A percentile compares a stretch with the other conserved stretches of the same genome.
Evolutionary conservation across 2,113 vertebrate genomes (phyloP).

Genomic region (Coryphaenoides rupestris): DNA sequence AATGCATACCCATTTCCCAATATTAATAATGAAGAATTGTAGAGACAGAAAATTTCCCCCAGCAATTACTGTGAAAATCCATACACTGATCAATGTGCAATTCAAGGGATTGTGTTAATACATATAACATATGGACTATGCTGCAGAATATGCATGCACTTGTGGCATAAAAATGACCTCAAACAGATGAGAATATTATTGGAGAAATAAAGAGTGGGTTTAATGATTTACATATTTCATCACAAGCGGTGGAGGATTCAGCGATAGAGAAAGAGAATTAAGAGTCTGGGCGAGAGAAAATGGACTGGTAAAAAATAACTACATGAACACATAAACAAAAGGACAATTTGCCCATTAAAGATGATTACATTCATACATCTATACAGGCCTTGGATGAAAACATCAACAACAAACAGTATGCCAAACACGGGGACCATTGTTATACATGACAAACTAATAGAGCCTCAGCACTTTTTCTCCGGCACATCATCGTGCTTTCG

Average conservation of each 20-base stretch:
- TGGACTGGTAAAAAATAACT: slow-evolving; percentile 52
- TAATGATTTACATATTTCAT: slow-evolving; percentile 76
- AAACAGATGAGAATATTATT: slow-evolving; percentile 68
- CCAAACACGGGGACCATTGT: too few species aligned
- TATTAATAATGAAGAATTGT: slow-evolving; percentile 76
- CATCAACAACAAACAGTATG: too few species aligned
- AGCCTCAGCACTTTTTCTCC: too few species aligned
- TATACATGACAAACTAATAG: too few species aligned
- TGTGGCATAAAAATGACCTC: too few species aligned
- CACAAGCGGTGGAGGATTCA: slow-evolving; percentile 54
- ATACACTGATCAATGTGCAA: slow-evolving; percentile 79
- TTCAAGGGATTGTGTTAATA: slow-evolving; percentile 76
- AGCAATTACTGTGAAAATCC: slow-evolving; percentile 76
- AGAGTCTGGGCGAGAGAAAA: background rate
- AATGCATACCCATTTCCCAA: slow-evolving; percentile 69
- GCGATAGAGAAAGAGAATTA: slow-evolving; percentile 23
- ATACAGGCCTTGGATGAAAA: too few species aligned
- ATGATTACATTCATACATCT: too few species aligned
- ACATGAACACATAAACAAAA: slow-evolving; percentile 61
- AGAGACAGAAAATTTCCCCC: slow-evolving; percentile 69
- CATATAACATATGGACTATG: slow-evolving; percentile 68
- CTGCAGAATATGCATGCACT: slow-evolving; percentile 3
- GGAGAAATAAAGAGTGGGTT: slow-evolving; percentile 62
- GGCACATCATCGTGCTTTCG: too few species aligned
- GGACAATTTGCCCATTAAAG: too few species aligned